phyloP scores from a whole-genome alignment of 2,888 invertebrate species.

The Ramazzottius varieornatus region DNA sequence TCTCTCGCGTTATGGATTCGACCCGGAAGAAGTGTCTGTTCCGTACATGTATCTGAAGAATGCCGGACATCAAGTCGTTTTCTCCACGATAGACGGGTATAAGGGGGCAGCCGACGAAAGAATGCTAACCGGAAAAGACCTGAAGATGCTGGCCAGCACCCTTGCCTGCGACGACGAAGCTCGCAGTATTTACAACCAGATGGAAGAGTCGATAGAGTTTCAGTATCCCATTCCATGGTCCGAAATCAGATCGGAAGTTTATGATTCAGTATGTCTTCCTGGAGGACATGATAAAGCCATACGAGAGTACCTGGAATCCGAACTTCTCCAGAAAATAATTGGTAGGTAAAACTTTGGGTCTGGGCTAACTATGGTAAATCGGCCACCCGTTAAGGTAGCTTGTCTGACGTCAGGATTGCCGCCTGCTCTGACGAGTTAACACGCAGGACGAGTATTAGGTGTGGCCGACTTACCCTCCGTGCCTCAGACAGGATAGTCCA shows the following conservation, averaged over 20 bases:
- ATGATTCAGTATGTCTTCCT: not conserved
- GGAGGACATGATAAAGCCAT: constrained; percentile 1
- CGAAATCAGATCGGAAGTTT: not conserved
- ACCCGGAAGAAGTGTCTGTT: not conserved
- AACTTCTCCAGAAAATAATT: not conserved
- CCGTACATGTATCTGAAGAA: not conserved
- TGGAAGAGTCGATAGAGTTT: too few relatives aligned
- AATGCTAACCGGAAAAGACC: not conserved
- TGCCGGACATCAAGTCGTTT: not conserved
- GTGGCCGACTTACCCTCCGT: too few relatives aligned
- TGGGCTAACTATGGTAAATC: too few relatives aligned
- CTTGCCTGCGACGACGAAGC: too few relatives aligned
- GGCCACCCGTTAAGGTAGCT: too few relatives aligned
- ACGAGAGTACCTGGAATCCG: not conserved
- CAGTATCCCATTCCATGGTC: too few relatives aligned
- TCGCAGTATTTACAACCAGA: too few relatives aligned
- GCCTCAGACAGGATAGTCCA: too few relatives aligned
- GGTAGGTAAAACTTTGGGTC: too few relatives aligned
- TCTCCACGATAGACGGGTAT: not conserved
- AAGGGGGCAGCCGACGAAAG: not conserved
- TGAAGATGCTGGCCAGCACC: not conserved
- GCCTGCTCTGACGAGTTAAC: too few relatives aligned
- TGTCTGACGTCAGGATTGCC: too few relatives aligned
- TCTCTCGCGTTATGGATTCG: not conserved
- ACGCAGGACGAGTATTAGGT: too few relatives aligned